Evolutionary conservation across 2,888 invertebrate genomes (phyloP).

Genomic region (Drepana falcataria): DNA sequence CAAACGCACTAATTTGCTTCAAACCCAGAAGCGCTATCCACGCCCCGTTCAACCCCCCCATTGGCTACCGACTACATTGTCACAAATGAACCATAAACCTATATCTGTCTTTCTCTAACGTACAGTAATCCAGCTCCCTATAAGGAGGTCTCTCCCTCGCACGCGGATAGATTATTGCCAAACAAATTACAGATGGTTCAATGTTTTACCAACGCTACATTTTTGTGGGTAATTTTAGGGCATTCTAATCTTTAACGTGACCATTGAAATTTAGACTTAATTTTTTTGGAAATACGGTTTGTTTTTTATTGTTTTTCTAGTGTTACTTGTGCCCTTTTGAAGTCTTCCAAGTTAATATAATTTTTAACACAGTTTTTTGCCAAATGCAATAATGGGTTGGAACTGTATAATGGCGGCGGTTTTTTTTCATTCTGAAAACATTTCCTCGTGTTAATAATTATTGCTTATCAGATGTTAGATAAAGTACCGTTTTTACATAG

Average conservation of each 20-base stretch:
- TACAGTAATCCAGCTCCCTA: conserved; percentile 12
- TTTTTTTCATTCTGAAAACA: conserved; percentile 55
- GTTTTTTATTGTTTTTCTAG: conserved; percentile 6
- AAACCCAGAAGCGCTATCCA: conserved; percentile 40
- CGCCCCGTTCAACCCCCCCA: conserved; percentile 59
- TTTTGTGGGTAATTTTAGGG: conserved; percentile 49
- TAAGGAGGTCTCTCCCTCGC: conserved; percentile 38
- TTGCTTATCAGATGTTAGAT: conserved; percentile 70
- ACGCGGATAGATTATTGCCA: conserved; percentile 47
- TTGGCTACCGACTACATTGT: conserved; percentile 61
- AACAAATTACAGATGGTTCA: conserved; percentile 68
- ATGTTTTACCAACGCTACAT: conserved; percentile 61
- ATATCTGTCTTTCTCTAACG: conserved; percentile 46
- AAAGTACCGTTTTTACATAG: conserved; percentile 47
- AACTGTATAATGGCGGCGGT: conserved; percentile 53
- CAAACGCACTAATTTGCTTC: conserved; percentile 41
- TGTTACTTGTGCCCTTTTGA: conserved; percentile 24
- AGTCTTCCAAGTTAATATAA: conserved; percentile 32
- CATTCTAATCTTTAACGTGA: conserved; percentile 32
- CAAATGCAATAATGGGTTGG: conserved; percentile 61
- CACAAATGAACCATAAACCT: conserved; percentile 36
- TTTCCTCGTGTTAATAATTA: conserved; percentile 67
- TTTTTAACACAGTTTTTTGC: conserved; percentile 67
- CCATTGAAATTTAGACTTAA: conserved; percentile 23
- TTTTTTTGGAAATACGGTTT: fast-evolving